These are phyloP conservation scores for Solea solea DNA, from an alignment of 2,113 vertebrate genomes.

Conservation along the genomic window DNA sequence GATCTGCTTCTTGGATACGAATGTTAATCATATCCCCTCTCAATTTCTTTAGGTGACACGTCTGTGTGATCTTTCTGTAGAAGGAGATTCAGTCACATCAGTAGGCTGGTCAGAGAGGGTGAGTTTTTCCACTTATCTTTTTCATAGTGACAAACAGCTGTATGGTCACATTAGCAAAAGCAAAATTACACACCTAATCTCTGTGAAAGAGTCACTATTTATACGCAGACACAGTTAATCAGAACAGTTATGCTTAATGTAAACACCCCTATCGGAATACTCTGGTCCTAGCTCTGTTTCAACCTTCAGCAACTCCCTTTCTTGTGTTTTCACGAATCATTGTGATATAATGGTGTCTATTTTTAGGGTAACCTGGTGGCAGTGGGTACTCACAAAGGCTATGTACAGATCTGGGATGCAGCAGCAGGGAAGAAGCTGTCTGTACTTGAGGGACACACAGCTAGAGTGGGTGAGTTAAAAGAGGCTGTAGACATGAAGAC, in stretches of 20 bases:
- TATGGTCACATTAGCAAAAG: no score
- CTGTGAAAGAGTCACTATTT: no score
- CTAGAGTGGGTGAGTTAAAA: conserved; percentile 90
- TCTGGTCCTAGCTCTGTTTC: no score
- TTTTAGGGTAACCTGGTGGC: conserved; percentile 95
- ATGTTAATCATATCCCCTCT: conserved; percentile 1
- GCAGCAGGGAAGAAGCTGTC: conserved; percentile 97
- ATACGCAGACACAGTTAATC: no score
- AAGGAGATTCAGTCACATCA: conserved; percentile 96
- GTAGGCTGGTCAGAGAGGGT: conserved; percentile 99
- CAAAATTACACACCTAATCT: no score
- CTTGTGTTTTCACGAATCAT: not conserved
- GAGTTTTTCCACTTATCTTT: conserved; percentile 57
- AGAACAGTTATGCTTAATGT: no score
- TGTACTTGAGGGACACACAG: conserved; percentile 94
- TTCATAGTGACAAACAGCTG: no score
- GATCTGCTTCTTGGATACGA: not conserved
- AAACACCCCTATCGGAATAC: no score
- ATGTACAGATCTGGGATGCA: conserved; percentile 98
- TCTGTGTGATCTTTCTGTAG: conserved; percentile 96
- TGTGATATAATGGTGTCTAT: conserved; percentile 4
- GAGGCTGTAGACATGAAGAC: not conserved
- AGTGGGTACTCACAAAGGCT: conserved; percentile 97
- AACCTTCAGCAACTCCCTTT: not conserved
- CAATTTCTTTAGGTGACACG: conserved; percentile 88